These are phyloP conservation scores for Hemibagrus guttatus DNA, from an alignment of 2,797 vertebrate species.

Conservation along the genomic window DNA sequence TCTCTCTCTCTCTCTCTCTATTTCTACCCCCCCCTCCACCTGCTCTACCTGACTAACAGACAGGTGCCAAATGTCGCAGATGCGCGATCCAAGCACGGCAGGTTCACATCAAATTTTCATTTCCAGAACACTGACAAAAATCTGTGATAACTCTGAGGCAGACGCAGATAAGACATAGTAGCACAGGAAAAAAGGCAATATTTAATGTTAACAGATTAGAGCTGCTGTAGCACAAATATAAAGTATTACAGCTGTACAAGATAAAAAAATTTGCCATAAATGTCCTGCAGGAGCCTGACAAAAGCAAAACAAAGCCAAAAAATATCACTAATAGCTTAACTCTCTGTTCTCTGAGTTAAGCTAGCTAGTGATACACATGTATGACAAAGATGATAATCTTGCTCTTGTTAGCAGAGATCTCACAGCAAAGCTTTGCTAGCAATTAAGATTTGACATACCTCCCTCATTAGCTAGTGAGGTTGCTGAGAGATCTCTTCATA, in stretches of 20 bases:
- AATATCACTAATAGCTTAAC: neutral
- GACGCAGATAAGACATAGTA: constrained; percentile 34
- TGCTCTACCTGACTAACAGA: constrained; percentile 48
- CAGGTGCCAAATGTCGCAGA: constrained; percentile 52
- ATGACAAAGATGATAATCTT: neutral
- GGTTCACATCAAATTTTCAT: constrained; percentile 51
- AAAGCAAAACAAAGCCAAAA: neutral
- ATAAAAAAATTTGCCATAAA: neutral
- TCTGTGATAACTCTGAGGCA: constrained; percentile 36
- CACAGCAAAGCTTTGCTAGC: neutral
- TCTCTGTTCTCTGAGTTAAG: neutral
- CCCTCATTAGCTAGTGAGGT: neutral
- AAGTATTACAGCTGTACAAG: neutral
- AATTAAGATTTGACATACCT: neutral
- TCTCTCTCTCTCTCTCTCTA: neutral
- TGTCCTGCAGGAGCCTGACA: neutral
- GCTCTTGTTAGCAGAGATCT: neutral
- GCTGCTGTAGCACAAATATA: neutral
- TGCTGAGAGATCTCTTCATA: neutral
- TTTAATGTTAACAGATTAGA: constrained; percentile 32
- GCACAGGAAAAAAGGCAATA: constrained; percentile 15
- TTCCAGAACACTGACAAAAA: constrained; percentile 51
- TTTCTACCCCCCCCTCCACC: neutral
- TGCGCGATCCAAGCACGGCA: constrained; percentile 39
- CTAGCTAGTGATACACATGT: neutral